Base-by-base conservation (phyloP, 2,113 vertebrate genomes). In the Urocynchramus pylzowi region DNA sequence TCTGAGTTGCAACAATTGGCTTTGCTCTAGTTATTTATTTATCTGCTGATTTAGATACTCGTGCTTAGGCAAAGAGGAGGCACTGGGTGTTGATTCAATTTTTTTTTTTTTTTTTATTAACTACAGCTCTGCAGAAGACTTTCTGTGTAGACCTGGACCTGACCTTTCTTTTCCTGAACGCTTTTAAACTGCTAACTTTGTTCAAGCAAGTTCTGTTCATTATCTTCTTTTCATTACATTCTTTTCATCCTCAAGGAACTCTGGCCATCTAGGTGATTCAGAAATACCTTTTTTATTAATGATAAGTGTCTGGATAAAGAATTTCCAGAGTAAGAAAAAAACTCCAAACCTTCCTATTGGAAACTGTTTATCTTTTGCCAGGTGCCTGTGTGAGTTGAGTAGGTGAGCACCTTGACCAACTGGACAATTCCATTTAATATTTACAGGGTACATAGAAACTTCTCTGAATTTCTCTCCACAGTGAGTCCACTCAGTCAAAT, bases 11-110 rank as follows among this genome's bases (percentile, higher is more conserved):
- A 73, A 82, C 45, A 87, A 65, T 15, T 73, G 67, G 41, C 37
- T 92, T 93, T 84, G n/a, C 19, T 93, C 45, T 60, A 79, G 27
- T 64, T 95, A 60, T 85, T 93, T 86, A 68, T 88, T 84, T 89
- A 30, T 84, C 76, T 88, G 21, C 39, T 92, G 24, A 23, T 74
- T 71, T 69, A 65, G 41, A 89, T 16, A 45, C 19, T 26, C 1
- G 2, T 19, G 60, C 10, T 59, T 47, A 49, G 30, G 45, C 35
- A 26, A 86, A 49, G 30, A 90, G 22, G 22, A 47, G 9, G 39
- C 18, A 77, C 5, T 41, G 33, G 27, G 42, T 28, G 20, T 64
- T 61, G 26, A 89, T 76, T 31, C 6, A 35, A n/a, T n/a, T n/a
- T 0, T 3, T 23, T 54, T 70, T 37, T 23, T n/a, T 63, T 45